Evolutionary conservation across 23 tunicate genomes (phyloP).

Genomic region (Phallusia fumigata): DNA sequence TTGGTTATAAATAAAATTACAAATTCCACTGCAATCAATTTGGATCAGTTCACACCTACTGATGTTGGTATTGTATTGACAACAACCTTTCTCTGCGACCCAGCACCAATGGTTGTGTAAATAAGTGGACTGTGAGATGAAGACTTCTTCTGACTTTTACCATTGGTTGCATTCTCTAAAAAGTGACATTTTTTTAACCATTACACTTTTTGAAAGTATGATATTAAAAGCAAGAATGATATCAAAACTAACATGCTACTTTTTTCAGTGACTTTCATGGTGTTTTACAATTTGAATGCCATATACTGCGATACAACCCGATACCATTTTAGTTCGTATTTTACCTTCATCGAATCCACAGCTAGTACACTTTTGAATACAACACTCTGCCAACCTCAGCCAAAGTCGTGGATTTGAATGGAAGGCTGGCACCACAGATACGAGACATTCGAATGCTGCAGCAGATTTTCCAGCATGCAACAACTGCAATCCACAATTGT

Average conservation of each 20-base stretch:
- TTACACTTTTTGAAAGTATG: too few species aligned
- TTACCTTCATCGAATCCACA: slow-evolving; percentile 1
- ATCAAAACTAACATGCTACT: too few species aligned
- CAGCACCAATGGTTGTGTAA: slow-evolving; percentile 45
- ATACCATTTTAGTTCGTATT: too few species aligned
- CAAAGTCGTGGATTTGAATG: slow-evolving; percentile 77
- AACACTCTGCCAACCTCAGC: slow-evolving; percentile 92
- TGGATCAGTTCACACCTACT: neutral
- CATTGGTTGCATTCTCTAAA: neutral
- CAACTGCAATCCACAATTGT: slow-evolving; percentile 73
- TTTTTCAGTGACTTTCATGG: too few species aligned
- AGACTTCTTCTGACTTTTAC: neutral
- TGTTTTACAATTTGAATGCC: too few species aligned
- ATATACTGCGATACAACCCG: too few species aligned
- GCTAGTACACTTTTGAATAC: slow-evolving; percentile 69
- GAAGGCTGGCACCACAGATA: slow-evolving; percentile 49
- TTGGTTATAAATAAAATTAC: too few species aligned
- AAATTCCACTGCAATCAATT: neutral
- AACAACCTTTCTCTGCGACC: slow-evolving; percentile 48
- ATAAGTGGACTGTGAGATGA: neutral
- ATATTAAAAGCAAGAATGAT: too few species aligned
- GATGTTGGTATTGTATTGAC: slow-evolving; percentile 25
- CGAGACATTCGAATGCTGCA: slow-evolving; percentile 72
- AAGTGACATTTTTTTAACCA: too few species aligned
- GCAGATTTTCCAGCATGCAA: slow-evolving; percentile 60